Evolutionary conservation across 2,113 vertebrate species (phyloP).

Genomic region (Ancistrus triradiatus): DNA sequence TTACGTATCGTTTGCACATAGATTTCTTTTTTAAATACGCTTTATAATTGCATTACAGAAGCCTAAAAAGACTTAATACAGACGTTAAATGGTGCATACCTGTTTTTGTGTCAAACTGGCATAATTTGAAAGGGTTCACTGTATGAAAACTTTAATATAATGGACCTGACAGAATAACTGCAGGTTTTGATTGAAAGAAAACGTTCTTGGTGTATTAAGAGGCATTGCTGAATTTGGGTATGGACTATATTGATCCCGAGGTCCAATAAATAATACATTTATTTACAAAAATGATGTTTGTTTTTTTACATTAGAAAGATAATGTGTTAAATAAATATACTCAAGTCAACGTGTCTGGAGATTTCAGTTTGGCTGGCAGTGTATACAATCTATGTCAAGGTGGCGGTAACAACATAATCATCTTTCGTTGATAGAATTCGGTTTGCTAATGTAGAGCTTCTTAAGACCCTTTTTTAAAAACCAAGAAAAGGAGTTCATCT

Average conservation of each 20-base stretch:
- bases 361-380: constrained; percentile 29
- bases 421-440: constrained; percentile 24
- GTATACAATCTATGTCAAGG: constrained; percentile 50
- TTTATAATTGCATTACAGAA: too few species aligned
- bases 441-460: not conserved
- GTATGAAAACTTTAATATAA: too few species aligned
- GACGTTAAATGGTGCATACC: too few species aligned
- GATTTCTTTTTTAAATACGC: too few species aligned
- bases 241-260: too few species aligned
- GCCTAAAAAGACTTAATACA: too few species aligned
- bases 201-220: not conserved
- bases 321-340: constrained; percentile 51
- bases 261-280: constrained; percentile 50
- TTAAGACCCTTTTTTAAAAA: constrained; percentile 1
- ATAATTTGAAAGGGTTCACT: too few species aligned
- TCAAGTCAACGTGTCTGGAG: constrained; percentile 11
- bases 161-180: too few species aligned
- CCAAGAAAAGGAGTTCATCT: constrained; percentile 30
- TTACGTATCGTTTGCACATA: too few species aligned
- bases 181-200: not conserved
- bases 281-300: constrained; percentile 61
- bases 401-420: constrained; percentile 42
- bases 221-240: constrained; percentile 7
- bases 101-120: too few species aligned
- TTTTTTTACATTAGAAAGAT: constrained; percentile 51